phyloP scores from a whole-genome alignment of 2,113 vertebrate species.

The Thunnus maccoyii region DNA sequence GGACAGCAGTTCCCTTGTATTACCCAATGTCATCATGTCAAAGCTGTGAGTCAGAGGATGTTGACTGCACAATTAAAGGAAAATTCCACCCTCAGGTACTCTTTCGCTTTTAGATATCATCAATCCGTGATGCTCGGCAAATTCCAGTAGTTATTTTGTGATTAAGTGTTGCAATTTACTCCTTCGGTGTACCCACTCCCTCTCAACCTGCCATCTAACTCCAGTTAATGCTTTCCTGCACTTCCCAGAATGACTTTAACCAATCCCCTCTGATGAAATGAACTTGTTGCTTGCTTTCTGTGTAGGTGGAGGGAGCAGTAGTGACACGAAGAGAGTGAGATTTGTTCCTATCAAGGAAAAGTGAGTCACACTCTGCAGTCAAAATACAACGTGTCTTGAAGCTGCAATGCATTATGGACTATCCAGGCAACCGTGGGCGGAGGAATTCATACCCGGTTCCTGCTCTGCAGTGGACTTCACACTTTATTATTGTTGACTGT shows the following conservation, averaged over 20 bases:
- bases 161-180: constrained; percentile 69
- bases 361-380: constrained; percentile 43
- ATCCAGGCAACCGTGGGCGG: constrained; percentile 9
- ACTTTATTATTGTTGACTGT: constrained; percentile 13
- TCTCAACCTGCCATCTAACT: constrained; percentile 44
- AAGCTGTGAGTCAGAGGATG: constrained; percentile 41
- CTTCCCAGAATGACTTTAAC: constrained; percentile 51
- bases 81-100: constrained; percentile 61
- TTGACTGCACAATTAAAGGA: constrained; percentile 44
- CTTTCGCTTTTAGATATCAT: constrained; percentile 41
- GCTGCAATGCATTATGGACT: constrained; percentile 32
- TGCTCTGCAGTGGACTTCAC: constrained; percentile 20
- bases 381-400: constrained; percentile 30
- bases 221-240: constrained; percentile 44
- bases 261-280: constrained; percentile 42
- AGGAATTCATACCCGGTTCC: constrained; percentile 12
- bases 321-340: constrained; percentile 26
- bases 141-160: constrained; percentile 60
- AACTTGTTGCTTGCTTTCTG: constrained; percentile 58
- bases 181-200: constrained; percentile 19
- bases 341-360: constrained; percentile 63
- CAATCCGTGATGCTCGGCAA: constrained; percentile 52
- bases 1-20: constrained; percentile 51
- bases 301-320: constrained; percentile 42
- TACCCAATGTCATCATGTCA: constrained; percentile 38